Evolutionary conservation across 2,113 vertebrate genomes (phyloP).

Genomic region (Sitta europaea): DNA sequence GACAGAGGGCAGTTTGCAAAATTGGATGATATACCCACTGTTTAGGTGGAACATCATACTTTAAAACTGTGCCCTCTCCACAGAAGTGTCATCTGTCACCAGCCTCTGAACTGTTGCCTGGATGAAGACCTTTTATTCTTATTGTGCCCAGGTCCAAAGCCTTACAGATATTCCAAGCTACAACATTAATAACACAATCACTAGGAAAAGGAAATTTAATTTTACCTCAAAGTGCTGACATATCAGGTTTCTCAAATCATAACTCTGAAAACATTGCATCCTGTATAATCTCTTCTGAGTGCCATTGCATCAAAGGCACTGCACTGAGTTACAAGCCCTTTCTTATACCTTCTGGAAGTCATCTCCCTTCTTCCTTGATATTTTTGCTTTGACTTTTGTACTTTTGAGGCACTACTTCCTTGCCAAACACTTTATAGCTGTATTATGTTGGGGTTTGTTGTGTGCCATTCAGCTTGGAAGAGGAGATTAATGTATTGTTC

Average conservation of each 20-base stretch:
- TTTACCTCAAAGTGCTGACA: not conserved
- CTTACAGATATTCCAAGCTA: not conserved
- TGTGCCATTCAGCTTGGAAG: not conserved
- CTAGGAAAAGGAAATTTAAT: not conserved
- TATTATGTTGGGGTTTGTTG: not conserved
- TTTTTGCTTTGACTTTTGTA: not conserved
- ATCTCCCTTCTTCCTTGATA: not conserved
- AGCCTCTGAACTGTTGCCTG: not conserved
- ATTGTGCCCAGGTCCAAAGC: not conserved
- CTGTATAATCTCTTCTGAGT: not conserved
- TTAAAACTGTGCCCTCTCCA: not conserved
- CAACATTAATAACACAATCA: not conserved
- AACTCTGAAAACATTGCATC: not conserved
- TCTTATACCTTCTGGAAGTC: not conserved
- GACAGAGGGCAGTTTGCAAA: not conserved
- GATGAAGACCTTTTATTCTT: not conserved
- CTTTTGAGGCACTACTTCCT: not conserved
- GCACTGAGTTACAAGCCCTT: not conserved
- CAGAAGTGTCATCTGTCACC: not conserved
- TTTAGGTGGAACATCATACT: not conserved
- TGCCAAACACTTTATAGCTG: not conserved
- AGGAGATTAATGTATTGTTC: not conserved
- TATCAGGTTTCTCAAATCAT: not conserved
- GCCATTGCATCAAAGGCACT: not conserved
- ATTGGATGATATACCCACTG: accelerated